These are phyloP conservation scores for Verasper variegatus DNA, from an alignment of 2,113 vertebrate species.

Conservation along the genomic window DNA sequence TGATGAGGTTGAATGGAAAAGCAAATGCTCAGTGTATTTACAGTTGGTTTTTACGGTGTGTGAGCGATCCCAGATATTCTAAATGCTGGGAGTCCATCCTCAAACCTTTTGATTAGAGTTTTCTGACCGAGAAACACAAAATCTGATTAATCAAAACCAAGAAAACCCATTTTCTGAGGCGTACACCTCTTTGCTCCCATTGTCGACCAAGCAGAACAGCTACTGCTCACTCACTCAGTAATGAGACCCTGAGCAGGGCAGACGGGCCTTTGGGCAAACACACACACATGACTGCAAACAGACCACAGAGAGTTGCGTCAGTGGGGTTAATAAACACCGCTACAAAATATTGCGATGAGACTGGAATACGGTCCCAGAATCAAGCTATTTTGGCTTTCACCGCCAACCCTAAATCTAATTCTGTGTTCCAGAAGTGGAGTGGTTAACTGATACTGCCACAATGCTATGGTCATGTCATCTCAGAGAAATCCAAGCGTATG, in stretches of 20 bases:
- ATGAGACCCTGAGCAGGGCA: constrained; percentile 67
- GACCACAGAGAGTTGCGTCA: constrained; percentile 37
- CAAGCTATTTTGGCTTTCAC: constrained; percentile 56
- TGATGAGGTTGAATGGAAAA: neutral
- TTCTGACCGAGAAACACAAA: constrained; percentile 50
- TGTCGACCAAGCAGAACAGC: constrained; percentile 75
- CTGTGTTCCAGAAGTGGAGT: constrained; percentile 48
- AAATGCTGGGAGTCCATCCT: constrained; percentile 34
- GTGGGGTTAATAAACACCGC: constrained; percentile 63
- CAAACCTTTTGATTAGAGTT: constrained; percentile 42
- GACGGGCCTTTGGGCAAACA: constrained; percentile 57
- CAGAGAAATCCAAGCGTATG: constrained; percentile 76
- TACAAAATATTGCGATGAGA: constrained; percentile 41
- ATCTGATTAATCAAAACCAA: constrained; percentile 71
- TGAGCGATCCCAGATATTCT: constrained; percentile 11
- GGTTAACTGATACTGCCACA: constrained; percentile 46
- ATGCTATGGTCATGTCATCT: constrained; percentile 64
- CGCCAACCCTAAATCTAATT: constrained; percentile 62
- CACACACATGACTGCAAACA: constrained; percentile 22
- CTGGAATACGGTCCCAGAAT: constrained; percentile 29
- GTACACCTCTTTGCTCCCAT: constrained; percentile 59
- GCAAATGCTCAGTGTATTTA: neutral
- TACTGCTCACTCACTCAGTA: constrained; percentile 63
- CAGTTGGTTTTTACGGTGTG: neutral
- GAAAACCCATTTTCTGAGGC: constrained; percentile 73